phyloP scores from a whole-genome alignment of 2,113 vertebrate genomes.

The Neomonachus schauinslandi region DNA sequence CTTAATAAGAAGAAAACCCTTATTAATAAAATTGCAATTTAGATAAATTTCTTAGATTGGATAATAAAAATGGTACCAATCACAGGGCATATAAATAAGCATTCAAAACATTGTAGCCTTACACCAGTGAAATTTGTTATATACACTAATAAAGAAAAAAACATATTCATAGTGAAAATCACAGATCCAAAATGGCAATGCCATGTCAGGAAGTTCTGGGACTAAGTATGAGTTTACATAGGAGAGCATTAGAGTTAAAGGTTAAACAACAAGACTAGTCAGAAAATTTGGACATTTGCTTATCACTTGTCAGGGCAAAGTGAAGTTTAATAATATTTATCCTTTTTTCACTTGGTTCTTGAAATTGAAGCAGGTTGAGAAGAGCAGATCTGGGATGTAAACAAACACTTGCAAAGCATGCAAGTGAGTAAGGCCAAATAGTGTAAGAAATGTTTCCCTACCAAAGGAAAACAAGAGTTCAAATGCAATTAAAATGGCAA shows the following conservation, averaged over 20 bases:
- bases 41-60: not conserved
- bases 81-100: not conserved
- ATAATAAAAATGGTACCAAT: not conserved
- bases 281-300: not conserved
- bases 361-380: not conserved
- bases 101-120: not conserved
- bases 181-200: not conserved
- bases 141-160: not conserved
- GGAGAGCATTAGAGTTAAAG: not conserved
- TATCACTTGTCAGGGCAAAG: not conserved
- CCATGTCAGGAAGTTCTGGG: not conserved
- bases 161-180: not conserved
- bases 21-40: conserved; percentile 11
- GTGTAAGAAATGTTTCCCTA: not conserved
- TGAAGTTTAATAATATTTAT: not conserved
- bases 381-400: not conserved
- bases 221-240: not conserved
- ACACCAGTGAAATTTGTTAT: not conserved
- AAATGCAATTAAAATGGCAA: not conserved
- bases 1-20: not conserved
- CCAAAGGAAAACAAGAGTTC: not conserved
- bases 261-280: not conserved
- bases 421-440: not conserved
- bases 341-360: not conserved
- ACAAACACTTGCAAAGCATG: not conserved